Base-by-base conservation (phyloP, 2,888 invertebrate species). In the Thymelicus acteon region DNA sequence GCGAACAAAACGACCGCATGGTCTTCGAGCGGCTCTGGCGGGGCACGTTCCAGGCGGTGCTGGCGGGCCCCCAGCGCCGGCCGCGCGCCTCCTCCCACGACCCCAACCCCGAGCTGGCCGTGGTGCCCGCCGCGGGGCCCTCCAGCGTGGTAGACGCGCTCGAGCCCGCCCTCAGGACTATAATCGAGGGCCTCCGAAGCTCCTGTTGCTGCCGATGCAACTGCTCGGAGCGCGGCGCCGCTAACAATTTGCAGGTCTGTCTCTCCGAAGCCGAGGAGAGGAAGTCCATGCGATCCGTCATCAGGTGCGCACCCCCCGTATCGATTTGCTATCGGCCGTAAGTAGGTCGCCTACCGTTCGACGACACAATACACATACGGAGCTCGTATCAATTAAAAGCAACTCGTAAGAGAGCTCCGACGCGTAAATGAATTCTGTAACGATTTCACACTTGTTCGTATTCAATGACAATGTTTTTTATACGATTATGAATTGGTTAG, bases 21-120 rank as follows among this genome's bases (percentile, higher is more conserved):
- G 95, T 96, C 70, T 96, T 97, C 85, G 96, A 96, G 80, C 92
- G 96, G 24, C 91, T 96, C 66, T 96, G 96, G 96, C 94, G 96
- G 58, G 96, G 96, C 69, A 95, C 95, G 58, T 95, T 95, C 80
- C 93, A 93, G 80, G 90, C 93, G 69, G 94, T 94, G 73, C 79
- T 93, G 24, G 90, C 91, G 49, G 88, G 87, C 39, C 83, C 88
- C 68, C 87, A 85, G 74, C 85, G 86, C n/a, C 87, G 87, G 83
- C 89, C 88, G 86, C 85, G 88, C 73, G 91, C 92, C 54, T 85
- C 87, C 71, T 88, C 90, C 54, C 88, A 85, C 80, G 90, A 89
- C 72, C 88, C 89, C 72, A 82, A 79, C 74, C 77, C 83, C 39
- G 86, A 85, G 60, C 72, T 78, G 75, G 75, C 83, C 58, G 75